Conservation (phyloP, 2,888 invertebrate species). For the Allygus modestus region DNA sequence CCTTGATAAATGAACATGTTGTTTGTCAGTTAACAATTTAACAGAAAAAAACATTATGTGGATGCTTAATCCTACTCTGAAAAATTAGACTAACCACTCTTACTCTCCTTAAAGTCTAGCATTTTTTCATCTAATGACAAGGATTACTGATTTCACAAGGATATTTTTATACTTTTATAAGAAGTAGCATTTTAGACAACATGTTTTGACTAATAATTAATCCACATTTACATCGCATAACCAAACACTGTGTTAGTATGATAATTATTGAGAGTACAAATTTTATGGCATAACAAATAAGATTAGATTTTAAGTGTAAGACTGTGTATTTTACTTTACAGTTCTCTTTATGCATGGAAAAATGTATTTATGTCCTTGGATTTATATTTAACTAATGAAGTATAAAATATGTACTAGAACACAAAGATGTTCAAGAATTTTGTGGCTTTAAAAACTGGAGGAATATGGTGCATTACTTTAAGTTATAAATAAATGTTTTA, state of each 20-base stretch:
- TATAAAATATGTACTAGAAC: background rate
- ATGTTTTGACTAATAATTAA: background rate
- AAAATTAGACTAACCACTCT: too few species aligned
- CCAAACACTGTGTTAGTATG: background rate
- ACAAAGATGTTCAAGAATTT: background rate
- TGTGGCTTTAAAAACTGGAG: background rate
- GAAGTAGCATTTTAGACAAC: background rate
- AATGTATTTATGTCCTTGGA: background rate
- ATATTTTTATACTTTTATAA: slow-evolving; percentile 35
- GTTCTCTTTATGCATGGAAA: background rate
- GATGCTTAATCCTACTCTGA: too few species aligned
- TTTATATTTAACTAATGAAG: background rate
- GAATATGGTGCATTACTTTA: background rate
- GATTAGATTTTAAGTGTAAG: slow-evolving; percentile 6
- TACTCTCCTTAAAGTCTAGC: too few species aligned
- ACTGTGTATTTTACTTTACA: slow-evolving; percentile 10
- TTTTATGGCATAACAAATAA: slow-evolving; percentile 20
- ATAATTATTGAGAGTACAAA: slow-evolving; percentile 2
- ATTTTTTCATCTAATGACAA: too few species aligned
- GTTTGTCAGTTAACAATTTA: too few species aligned
- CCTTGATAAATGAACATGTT: too few species aligned
- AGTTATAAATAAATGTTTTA: background rate
- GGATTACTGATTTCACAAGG: background rate
- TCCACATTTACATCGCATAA: background rate
- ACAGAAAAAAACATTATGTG: too few species aligned